Evolutionary conservation across 2,797 vertebrate genomes (phyloP).

Genomic region (Aplochiton taeniatus): DNA sequence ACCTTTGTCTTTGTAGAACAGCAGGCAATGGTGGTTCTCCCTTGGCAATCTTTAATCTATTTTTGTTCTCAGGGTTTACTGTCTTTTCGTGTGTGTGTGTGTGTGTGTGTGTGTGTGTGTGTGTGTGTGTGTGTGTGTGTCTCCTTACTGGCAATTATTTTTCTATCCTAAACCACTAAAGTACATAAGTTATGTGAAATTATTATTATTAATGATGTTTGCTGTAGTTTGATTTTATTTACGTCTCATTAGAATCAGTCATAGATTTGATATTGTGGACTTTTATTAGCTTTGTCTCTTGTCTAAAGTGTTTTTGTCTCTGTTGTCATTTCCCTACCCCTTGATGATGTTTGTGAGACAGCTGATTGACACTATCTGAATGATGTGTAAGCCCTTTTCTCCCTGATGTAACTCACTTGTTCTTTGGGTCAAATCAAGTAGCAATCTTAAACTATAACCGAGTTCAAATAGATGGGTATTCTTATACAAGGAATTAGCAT

Average conservation of each 20-base stretch:
- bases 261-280: constrained; percentile 7
- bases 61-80: neutral
- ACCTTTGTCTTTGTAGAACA: constrained; percentile 1
- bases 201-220: constrained; percentile 28
- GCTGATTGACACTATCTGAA: too few relatives aligned
- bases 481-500: constrained; percentile 14
- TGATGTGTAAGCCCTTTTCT: constrained; percentile 36
- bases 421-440: constrained; percentile 33
- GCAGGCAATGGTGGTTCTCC: constrained; percentile 11
- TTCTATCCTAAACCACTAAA: constrained; percentile 42
- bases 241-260: neutral
- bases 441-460: constrained; percentile 5
- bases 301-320: neutral
- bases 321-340: too few relatives aligned
- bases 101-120: constrained; percentile 34
- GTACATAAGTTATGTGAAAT: constrained; percentile 36
- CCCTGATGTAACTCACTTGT: constrained; percentile 42
- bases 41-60: constrained; percentile 24
- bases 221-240: neutral
- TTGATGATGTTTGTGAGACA: too few relatives aligned
- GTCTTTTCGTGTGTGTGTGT: constrained; percentile 23
- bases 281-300: constrained; percentile 14
- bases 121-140: constrained; percentile 37
- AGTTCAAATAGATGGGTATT: constrained; percentile 10
- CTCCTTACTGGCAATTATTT: constrained; percentile 25